Percentiles rank a stretch among this genome's conserved stretches.
These are phyloP conservation scores for Agriotes lineatus DNA, from an alignment of 2,888 invertebrate species.

Conservation along the genomic window DNA sequence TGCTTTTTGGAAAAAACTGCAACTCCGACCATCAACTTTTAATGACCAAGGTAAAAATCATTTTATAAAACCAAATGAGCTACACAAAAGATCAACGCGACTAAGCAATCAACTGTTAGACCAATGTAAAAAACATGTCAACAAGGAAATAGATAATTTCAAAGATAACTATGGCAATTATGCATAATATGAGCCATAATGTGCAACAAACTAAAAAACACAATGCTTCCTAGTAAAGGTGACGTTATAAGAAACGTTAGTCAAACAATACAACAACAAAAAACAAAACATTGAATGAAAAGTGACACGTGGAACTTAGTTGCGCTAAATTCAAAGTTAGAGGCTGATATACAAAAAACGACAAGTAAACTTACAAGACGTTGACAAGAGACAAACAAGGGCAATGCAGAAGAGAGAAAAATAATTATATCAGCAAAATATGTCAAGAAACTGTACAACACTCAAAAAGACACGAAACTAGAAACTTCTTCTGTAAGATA, in stretches of 20 bases:
- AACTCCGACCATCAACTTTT: background rate
- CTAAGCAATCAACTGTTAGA: conserved; percentile 3
- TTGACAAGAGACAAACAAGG: background rate
- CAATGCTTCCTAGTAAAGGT: background rate
- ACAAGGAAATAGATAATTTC: background rate
- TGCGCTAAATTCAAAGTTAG: background rate
- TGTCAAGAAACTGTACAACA: background rate
- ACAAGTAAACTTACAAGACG: background rate
- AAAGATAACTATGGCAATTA: background rate
- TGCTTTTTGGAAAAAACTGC: background rate
- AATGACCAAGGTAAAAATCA: background rate
- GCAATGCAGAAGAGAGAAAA: background rate
- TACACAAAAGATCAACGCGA: background rate
- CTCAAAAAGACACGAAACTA: background rate
- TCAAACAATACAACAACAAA: background rate
- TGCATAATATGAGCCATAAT: background rate
- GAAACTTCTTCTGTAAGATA: background rate
- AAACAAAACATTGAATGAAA: background rate
- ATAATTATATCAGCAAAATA: background rate
- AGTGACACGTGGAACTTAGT: background rate
- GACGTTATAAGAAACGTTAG: background rate
- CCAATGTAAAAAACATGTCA: background rate
- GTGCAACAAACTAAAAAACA: background rate
- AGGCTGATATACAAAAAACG: background rate
- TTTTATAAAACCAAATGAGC: background rate